Base-by-base conservation (phyloP, 2,888 invertebrate species). In the Dynastes tityus region DNA sequence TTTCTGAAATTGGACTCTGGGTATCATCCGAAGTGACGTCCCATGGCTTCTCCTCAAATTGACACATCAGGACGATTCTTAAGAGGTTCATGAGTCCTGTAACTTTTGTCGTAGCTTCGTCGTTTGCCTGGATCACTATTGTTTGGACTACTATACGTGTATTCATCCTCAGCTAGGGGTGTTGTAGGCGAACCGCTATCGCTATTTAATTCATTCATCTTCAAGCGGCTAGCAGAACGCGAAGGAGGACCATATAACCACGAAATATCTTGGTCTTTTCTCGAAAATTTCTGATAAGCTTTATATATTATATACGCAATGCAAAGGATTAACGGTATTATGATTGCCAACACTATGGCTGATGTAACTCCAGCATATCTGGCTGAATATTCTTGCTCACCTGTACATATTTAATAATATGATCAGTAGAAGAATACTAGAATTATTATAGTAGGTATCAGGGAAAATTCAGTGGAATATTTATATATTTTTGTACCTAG, bases 31-130 rank as follows among this genome's bases (percentile, higher is more conserved):
- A 89, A 73, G 93, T 93, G 76, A 95, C 88, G 87, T 95, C 95
- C 93, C 94, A 95, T 80, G 92, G 92, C 88, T 95, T 95, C 82
- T 94, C 94, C 83, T 95, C 95, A 89, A 96, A 96, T 80, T 95
- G n/a, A n/a, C 95, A 93, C 91, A 80, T 93, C 91, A 58, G 96
- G 95, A 85, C 93, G 92, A 76, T 90, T 90, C 79, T 89, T 88
- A 82, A 97, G 89, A 74, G 97, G 97, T 89, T 97, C 97, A 86
- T 96, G 91, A 9, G 97, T 97, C 82, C 94, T 91, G 88, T 97
- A 97, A 74, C 93, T 93, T 88, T 92, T 94, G 86, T 97, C 96
- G 87, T 96, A 97, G 83, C 91, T 92, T 82, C 94, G 91, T 83
- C 93, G 91, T 87, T 94, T 94, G 61, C 83, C 84, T 13, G 81